Evolutionary conservation across 1,140 invertebrate species (phyloP), one percentile per base, ranked within the genome.

Genomic region (Drosophila repletoides): DNA sequence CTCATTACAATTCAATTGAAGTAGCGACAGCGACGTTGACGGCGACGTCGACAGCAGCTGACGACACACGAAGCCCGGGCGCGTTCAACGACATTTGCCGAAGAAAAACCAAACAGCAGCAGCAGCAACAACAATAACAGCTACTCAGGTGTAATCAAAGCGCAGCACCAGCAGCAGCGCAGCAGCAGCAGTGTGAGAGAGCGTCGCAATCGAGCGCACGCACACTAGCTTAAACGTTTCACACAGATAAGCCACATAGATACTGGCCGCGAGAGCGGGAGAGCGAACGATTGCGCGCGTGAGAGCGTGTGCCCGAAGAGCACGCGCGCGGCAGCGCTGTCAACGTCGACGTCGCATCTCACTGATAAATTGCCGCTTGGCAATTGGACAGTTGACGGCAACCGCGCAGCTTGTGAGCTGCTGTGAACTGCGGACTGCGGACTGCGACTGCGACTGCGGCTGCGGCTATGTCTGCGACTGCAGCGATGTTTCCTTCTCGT

Each of bases 1-100:
- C 73, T 83, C 77, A 84, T 84, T 77, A 84, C 77, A 83, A 83
- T 83, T 84, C 79, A 83, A 83, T 83, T 84, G 79, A 84, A 83
- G 79, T 73, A 71, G 79, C 70, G 69, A 69, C 76, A 65, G 69
- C 76, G 61, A 52, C 67, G 46, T n/a, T 26, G 59, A 26, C 61
- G 24, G 10, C 31, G 45, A 33, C 59, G 43, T 5, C 22, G 26
- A 28, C 58, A 45, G 9, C 9, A 33, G 24, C 49, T 60, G 19
- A 22, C 12, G 31, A 52, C 31, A 12, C 63, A 48, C 45, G 63
- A 60, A 51, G 55, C 55, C 55, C 64, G 46, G 56, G 48, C 64
- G 40, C 77, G 77, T 81, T 77, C 77, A 81, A 81, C 76, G 76
- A 81, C 76, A 55, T 67, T n/a, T 59, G 65, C 72, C 51, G 52